A percentile compares a stretch with the other conserved stretches of the same genome.
Conservation (phyloP, 2,888 invertebrate genomes). For the Thera britannica region DNA sequence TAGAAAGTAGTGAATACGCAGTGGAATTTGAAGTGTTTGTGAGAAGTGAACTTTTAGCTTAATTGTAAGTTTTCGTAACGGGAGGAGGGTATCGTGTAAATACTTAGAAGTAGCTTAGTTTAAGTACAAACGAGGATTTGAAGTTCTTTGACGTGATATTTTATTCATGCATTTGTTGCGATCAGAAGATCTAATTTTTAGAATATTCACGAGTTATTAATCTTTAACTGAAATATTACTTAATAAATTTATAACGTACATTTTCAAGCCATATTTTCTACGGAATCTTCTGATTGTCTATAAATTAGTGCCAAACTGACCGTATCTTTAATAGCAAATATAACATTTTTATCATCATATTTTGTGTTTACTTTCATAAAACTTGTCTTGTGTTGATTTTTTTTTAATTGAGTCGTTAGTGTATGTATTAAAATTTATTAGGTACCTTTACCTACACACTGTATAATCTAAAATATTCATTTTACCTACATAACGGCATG, state of each 20-base stretch:
- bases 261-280: slow-evolving; percentile 14
- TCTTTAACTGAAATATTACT: background rate
- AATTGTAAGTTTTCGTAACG: slow-evolving; percentile 48
- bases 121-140: slow-evolving; percentile 80
- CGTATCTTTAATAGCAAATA: background rate
- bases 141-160: slow-evolving; percentile 66
- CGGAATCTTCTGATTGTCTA: slow-evolving; percentile 17
- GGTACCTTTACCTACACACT: background rate
- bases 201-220: slow-evolving; percentile 6
- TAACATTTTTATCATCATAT: background rate
- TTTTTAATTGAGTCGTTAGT: background rate
- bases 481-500: background rate
- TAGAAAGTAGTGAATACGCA: slow-evolving; percentile 56
- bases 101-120: slow-evolving; percentile 56
- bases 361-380: too few relatives aligned
- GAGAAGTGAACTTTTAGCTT: slow-evolving; percentile 55
- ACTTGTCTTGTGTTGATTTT: too few relatives aligned
- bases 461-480: background rate
- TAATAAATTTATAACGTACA: background rate
- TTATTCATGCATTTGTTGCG: slow-evolving; percentile 41
- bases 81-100: slow-evolving; percentile 73
- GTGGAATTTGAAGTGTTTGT: slow-evolving; percentile 58
- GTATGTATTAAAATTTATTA: background rate
- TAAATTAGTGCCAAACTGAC: slow-evolving; percentile 22
- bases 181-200: slow-evolving; percentile 26